These are phyloP conservation scores for Blastobasis lacticolella DNA, from an alignment of 2,888 invertebrate genomes.

Conservation along the genomic window DNA sequence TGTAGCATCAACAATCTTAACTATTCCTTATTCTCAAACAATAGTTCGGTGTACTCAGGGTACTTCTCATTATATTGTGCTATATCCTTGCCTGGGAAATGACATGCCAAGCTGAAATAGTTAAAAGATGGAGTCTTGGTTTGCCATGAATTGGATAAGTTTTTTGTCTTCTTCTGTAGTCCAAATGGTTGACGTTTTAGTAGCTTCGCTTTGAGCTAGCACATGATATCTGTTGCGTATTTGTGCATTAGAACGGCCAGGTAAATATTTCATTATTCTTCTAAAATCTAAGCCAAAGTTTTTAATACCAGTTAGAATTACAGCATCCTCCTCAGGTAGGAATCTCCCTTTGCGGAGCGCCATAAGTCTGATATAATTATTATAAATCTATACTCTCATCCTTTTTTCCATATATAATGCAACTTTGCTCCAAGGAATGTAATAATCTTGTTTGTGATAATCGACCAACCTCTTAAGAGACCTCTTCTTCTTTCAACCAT, in stretches of 20 bases:
- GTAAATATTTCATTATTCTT: too few species aligned
- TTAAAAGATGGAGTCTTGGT: constrained; percentile 50
- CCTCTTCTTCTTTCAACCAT: constrained; percentile 82
- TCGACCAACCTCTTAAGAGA: constrained; percentile 77
- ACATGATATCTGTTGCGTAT: too few species aligned
- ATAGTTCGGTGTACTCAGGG: too few species aligned
- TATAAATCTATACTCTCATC: constrained; percentile 78
- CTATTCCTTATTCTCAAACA: too few species aligned
- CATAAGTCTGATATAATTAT: constrained; percentile 57
- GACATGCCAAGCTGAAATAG: constrained; percentile 46
- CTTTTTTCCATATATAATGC: constrained; percentile 76
- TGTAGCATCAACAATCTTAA: too few species aligned
- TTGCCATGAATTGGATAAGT: constrained; percentile 69
- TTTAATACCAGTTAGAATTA: too few species aligned
- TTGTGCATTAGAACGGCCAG: too few species aligned
- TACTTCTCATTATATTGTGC: too few species aligned
- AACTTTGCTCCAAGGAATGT: constrained; percentile 84
- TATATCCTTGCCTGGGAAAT: constrained; percentile 55
- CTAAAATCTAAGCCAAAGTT: too few species aligned
- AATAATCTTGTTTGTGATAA: constrained; percentile 75
- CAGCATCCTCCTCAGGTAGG: constrained; percentile 77
- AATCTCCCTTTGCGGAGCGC: constrained; percentile 76
- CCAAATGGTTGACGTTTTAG: constrained; percentile 75
- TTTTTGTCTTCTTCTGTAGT: constrained; percentile 75
- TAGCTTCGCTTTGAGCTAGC: too few species aligned